phyloP scores from a whole-genome alignment of 2,113 vertebrate species.

The Hassar affinis region DNA sequence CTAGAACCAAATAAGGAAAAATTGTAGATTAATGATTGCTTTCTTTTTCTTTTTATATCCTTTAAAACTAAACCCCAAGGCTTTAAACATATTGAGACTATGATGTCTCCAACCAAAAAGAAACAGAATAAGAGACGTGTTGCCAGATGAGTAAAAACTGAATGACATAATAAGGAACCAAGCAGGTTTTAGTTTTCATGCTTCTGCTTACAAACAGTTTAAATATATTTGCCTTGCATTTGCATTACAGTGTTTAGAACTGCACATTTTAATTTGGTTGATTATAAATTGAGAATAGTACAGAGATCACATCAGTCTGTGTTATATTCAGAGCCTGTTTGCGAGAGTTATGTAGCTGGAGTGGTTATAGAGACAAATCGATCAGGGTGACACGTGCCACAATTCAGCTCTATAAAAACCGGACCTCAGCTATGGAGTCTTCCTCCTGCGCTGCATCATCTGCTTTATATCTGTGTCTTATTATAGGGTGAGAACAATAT shows the following conservation, averaged over 20 bases:
- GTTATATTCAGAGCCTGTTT: conserved; percentile 12
- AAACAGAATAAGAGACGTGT: conserved; percentile 34
- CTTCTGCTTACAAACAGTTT: neutral
- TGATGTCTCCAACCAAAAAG: conserved; percentile 51
- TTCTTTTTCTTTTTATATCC: conserved; percentile 46
- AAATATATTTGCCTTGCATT: neutral
- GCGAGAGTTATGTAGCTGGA: conserved; percentile 1
- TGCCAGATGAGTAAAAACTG: conserved; percentile 3
- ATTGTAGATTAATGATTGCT: conserved; percentile 64
- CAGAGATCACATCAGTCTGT: neutral
- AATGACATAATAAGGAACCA: conserved; percentile 10
- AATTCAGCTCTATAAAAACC: conserved; percentile 19
- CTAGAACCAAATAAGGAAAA: conserved; percentile 63
- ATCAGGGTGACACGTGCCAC: conserved; percentile 3
- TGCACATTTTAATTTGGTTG: neutral
- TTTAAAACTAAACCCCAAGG: conserved; percentile 59
- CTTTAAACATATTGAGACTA: conserved; percentile 63
- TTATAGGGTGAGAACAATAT: neutral
- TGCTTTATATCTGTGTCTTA: neutral
- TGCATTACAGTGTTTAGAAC: neutral
- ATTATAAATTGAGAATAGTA: neutral
- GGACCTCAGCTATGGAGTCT: neutral
- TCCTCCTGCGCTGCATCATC: neutral
- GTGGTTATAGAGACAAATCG: neutral
- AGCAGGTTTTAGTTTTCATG: conserved; percentile 4